Base-by-base conservation (phyloP, 2,113 vertebrate species). In the Columba livia region DNA sequence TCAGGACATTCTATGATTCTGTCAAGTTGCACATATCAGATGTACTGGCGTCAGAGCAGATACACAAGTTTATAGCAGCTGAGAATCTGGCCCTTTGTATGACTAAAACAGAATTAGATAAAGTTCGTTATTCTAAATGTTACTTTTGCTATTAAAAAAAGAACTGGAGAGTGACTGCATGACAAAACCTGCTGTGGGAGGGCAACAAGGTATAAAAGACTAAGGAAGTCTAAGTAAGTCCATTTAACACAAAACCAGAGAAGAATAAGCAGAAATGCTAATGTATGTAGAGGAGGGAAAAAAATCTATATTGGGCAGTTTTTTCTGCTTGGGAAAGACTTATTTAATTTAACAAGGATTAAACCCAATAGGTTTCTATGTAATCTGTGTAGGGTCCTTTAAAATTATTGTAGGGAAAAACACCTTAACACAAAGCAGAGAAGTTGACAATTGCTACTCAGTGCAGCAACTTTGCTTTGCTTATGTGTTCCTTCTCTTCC, bases 61-160 rank as follows among this genome's bases (percentile, higher is more conserved):
- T 66, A 42, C 20, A 66, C 12, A 89, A 80, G 58, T 93, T 91
- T 79, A 85, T 78, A 83, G 67, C 75, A 66, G 67, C 40, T 90
- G 67, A 91, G 42, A 88, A 88, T 80, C 67, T 86, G 79, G 5
- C 66, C 71, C n/a, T 90, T 94, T 83, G 31, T 62, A 62, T 62
- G 70, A 73, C 54, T 79, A 92, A 90, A 96, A 77, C 44, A 9
- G 75, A 94, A 90, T 57, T 88, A 77, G 79, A 73, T 90, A 64
- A 95, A 89, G 24, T 94, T 91, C 58, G 83, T 86, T 93, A 80
- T 85, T 90, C 74, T 82, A 96, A 95, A 95, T 93, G 80, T 93
- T 88, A 94, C 47, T 92, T 93, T 80, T 79, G 70, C 51, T 91
- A 75, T 78, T 65, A 94, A 89, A 87, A 58, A 84, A 90, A 81